These are phyloP conservation scores for Emydura subglobosa DNA, from an alignment of 2,113 vertebrate genomes.

Conservation along the genomic window DNA sequence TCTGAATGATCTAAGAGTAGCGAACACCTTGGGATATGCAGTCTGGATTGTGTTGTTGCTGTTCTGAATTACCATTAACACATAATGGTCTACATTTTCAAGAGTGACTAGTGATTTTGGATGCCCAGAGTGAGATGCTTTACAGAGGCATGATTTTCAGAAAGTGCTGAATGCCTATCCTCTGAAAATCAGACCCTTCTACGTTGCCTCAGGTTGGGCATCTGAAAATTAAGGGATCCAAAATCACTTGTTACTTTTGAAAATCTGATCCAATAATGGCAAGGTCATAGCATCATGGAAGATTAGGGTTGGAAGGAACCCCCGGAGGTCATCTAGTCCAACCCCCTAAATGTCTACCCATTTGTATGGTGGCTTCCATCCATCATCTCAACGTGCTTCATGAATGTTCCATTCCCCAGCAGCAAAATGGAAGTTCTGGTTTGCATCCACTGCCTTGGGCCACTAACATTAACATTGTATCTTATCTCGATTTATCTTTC, in stretches of 20 bases:
- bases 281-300: neutral
- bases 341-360: neutral
- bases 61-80: neutral
- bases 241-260: neutral
- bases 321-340: too few relatives aligned
- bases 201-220: neutral
- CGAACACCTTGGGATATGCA: neutral
- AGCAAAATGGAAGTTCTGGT: fast-evolving
- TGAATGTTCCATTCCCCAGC: neutral
- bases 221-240: neutral
- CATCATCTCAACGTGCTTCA: neutral
- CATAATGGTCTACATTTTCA: neutral
- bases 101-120: neutral
- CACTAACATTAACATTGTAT: fast-evolving
- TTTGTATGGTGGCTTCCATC: neutral
- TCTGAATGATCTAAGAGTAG: neutral
- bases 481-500: neutral
- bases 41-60: neutral
- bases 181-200: neutral
- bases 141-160: neutral
- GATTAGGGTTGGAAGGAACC: too few relatives aligned
- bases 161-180: neutral
- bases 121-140: neutral
- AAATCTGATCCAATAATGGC: fast-evolving
- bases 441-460: neutral